Base-by-base conservation (phyloP, 2,888 invertebrate genomes). In the Oeneis ivallda region DNA sequence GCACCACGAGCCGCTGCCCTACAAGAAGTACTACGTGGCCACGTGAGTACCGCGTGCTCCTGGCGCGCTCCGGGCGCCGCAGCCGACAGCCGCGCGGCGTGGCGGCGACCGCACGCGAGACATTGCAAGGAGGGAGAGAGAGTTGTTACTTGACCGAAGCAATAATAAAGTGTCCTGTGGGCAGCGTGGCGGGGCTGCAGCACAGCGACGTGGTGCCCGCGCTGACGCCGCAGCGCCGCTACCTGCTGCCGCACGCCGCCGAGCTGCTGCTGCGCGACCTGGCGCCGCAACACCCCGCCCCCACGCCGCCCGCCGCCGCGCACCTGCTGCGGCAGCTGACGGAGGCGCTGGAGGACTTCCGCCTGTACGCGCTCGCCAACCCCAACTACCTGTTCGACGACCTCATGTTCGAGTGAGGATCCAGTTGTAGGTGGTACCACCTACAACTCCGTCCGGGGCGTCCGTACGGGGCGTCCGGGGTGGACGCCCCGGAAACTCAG, bases 21-120 rank as follows among this genome's bases (percentile, higher is more conserved):
- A 89, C 82, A 70, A 69, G 72, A 82, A 83, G 70, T 84, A 80
- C 81, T 88, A 82, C 75, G 70, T 88, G 43, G 84, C 85, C 65
- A 77, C 77, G 89, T 89, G 70, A 83, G 86, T 85, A 56, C 11
- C 41, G 10, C 17, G n/a, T n/a, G n/a, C n/a, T n/a, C n/a, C n/a
- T n/a, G n/a, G n/a, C n/a, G n/a, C n/a, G n/a, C n/a, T n/a, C n/a
- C n/a, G 7, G 15, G 70, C 70, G 63, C 83, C 87, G 67, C 79
- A 85, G 71, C 78, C 85, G 64, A 76, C 1, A 62, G 71, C 0
- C 74, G 76, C 68, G 81, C 74, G 65, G 39, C 72, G 72, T 79
- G 79, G 76, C 83, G 45, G 82, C 60, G 47, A 63, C 87, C 89
- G 70, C 74, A 75, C 72, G 75, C 71, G 72, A n/a, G n/a, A n/a